Evolutionary conservation across 92 coral and sea anemone genomes (phyloP), one percentile per base, ranked within the genome.

Genomic region (Phenganax marumi): DNA sequence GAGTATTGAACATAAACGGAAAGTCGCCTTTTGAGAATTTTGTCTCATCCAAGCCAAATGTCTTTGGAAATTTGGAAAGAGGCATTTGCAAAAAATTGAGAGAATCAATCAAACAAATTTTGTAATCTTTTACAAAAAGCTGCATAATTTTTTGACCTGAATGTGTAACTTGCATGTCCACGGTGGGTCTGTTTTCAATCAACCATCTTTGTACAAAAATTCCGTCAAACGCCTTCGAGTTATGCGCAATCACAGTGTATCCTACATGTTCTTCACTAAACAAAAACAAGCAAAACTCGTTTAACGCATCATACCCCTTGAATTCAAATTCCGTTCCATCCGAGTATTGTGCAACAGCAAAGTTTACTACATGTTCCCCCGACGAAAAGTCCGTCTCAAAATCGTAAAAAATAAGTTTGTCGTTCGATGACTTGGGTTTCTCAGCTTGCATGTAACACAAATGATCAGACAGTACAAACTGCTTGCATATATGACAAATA

Each of bases 231-330:
- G 58, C 61, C 52, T 69, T 48, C 21, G 85, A 49, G 22, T 81
- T 81, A 25, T 81, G 85, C 3, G 79, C 85, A 13, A 81, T 81
- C 12, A 51, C 85, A 48, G 85, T 81, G 73, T 8, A 81, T 6
- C 75, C 85, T 21, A 23, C 39, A 65, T 65, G 71, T 6, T 65
- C 39, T 3, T 4, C 3, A 9, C 46, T 9, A 65, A 65, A 65
- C 39, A 65, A 65, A 21, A 65, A 65, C 17, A 7, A 23, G n/a
- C 76, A 70, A n/a, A 70, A 70, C 54, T 48, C 23, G n/a, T 70
- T 23, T n/a, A 33, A 33, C 3, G 53, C 8, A 33, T 70, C 54
- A 50, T 68, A 21, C 8, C 54, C 53, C 54, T 70, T 23, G 49
- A 70, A 70, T 10, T 39, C 76, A 70, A 70, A 70, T 70, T 70